Percentiles rank a stretch among this genome's conserved stretches.
Evolutionary conservation across 2,888 invertebrate species (phyloP).

Genomic region (Unio pictorum): DNA sequence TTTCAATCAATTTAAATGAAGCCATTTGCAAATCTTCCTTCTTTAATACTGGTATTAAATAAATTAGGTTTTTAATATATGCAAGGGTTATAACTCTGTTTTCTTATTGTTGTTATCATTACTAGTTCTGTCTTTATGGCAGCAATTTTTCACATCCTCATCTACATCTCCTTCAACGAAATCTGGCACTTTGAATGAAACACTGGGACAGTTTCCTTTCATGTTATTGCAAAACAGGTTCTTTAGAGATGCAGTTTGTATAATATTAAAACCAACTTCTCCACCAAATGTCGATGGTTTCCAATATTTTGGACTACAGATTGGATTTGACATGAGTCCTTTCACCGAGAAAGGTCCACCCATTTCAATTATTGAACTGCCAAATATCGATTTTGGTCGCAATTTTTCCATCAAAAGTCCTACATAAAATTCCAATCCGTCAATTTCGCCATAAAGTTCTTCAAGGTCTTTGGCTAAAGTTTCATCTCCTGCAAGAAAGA

Average conservation of each 20-base stretch:
- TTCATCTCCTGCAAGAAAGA: conserved; percentile 59
- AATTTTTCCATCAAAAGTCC: conserved; percentile 69
- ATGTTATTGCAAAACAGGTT: conserved; percentile 71
- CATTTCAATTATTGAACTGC: conserved; percentile 69
- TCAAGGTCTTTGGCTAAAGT: conserved; percentile 67
- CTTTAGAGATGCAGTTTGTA: conserved; percentile 67
- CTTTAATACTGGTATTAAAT: too few relatives aligned
- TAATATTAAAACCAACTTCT: conserved; percentile 69
- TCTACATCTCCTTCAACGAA: conserved; percentile 31
- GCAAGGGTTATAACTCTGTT: too few relatives aligned
- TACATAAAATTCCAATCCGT: conserved; percentile 71
- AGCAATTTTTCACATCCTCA: conserved; percentile 5
- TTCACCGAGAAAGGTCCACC: conserved; percentile 71
- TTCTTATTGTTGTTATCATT: too few relatives aligned
- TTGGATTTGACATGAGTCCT: conserved; percentile 70
- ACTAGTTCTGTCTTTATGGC: too few relatives aligned
- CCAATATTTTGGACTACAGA: conserved; percentile 71
- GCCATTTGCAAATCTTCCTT: too few relatives aligned
- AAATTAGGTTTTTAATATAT: too few relatives aligned
- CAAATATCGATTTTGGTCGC: conserved; percentile 62
- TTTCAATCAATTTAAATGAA: too few relatives aligned
- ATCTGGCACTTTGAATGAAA: conserved; percentile 56
- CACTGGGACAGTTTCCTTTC: conserved; percentile 50
- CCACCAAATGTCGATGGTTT: conserved; percentile 73
- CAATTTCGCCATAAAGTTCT: conserved; percentile 70